phyloP scores from a whole-genome alignment of 1,140 invertebrate genomes.

The Drosophila yakuba region DNA sequence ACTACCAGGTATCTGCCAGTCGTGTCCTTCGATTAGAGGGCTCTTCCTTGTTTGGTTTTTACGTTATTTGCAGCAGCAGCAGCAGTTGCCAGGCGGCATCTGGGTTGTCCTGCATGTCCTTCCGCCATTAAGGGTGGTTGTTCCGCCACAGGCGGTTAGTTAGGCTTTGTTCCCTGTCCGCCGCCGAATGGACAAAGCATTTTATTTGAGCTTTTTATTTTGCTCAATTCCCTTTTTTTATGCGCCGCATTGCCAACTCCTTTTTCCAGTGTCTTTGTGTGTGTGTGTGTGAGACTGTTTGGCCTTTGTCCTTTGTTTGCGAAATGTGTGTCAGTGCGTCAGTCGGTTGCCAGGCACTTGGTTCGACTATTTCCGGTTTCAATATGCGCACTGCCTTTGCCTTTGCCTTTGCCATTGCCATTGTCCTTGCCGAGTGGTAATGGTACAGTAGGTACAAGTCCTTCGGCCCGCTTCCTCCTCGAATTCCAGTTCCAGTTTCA shows the following conservation, averaged over 20 bases:
- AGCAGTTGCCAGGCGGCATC: constrained; percentile 64
- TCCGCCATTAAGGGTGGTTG: constrained; percentile 74
- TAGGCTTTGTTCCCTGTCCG: constrained; percentile 58
- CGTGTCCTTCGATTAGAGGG: neutral
- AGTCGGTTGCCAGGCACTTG: constrained; percentile 80
- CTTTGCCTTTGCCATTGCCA: constrained; percentile 18
- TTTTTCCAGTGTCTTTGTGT: constrained; percentile 41
- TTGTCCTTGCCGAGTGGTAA: constrained; percentile 29
- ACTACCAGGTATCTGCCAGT: constrained; percentile 10
- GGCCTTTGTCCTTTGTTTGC: constrained; percentile 78
- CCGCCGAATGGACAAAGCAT: constrained; percentile 71
- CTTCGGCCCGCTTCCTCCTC: constrained; percentile 19
- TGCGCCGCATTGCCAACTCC: constrained; percentile 33
- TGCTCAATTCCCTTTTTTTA: constrained; percentile 60
- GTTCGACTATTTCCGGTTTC: constrained; percentile 81
- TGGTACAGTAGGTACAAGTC: constrained; percentile 74
- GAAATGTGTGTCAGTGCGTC: constrained; percentile 82
- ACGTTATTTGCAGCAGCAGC: constrained; percentile 37
- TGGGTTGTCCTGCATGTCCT: constrained; percentile 73
- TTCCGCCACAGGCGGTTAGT: constrained; percentile 70
- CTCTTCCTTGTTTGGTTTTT: constrained; percentile 5
- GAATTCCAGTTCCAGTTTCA: constrained; percentile 15
- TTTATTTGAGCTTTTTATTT: constrained; percentile 82
- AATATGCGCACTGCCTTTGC: constrained; percentile 70
- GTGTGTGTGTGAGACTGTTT: constrained; percentile 25